Base-by-base conservation (phyloP, 1,140 invertebrate genomes). In the Paramacrobiotus metropolitanus region DNA sequence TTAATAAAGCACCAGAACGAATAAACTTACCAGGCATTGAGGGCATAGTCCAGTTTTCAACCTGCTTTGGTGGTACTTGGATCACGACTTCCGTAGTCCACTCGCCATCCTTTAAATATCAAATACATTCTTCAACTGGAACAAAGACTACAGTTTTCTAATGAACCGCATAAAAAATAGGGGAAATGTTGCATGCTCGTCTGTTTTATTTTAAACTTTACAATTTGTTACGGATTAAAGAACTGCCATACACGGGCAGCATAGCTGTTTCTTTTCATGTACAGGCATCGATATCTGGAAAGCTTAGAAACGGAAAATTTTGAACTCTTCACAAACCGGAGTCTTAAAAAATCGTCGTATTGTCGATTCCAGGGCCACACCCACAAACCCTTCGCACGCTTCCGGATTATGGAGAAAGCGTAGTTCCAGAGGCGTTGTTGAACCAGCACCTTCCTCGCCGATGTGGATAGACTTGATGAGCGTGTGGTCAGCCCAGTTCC, bases 361-460 rank as follows among this genome's bases (percentile, higher is more conserved):
- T n/a, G n/a, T 83, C 1, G 85, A 81, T 44, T 80, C 77, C 0
- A 89, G 73, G 1, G 82, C 84, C 70, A 83, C 86, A 0, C 88
- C 87, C 2, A 92, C 87, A 72, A 80, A 93, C 21, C 87, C 87
- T 65, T 84, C 77, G 29, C 78, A 70, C 61, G 82, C 75, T 65
- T 80, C 82, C 0, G 93, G 93, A 70, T 96, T 77, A 70, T 98
- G 93, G 3, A 94, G 77, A 72, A 97, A 97, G 67, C 93, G 79
- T 44, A 91, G 78, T 75, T 98, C 93, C 1, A 98, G 74, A 0
- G 93, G 92, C 20, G 91, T 82, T 40, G 81, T 75, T n/a, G n/a
- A n/a, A n/a, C n/a, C n/a, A n/a, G n/a, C n/a, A 2, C 93, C 92
- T 29, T 87, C 82, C 0, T 75, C 67, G 2, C 88, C 88, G 21